A percentile compares a stretch with the other conserved stretches of the same genome.
Evolutionary conservation across 2,888 invertebrate genomes (phyloP).

Genomic region (Gastracanthus pulcherrimus): DNA sequence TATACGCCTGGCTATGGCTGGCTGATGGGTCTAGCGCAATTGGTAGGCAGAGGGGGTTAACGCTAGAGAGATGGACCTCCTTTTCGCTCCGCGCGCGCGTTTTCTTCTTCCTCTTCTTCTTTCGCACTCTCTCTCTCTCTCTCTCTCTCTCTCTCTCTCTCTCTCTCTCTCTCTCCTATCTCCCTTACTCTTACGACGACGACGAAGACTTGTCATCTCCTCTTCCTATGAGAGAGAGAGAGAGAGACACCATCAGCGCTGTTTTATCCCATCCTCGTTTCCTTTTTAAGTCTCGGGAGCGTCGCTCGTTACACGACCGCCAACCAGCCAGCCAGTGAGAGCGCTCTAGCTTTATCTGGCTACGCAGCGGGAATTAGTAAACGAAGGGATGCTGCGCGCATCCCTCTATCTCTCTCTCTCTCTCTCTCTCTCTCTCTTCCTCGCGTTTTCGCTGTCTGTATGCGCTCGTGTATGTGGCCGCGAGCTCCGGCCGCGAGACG

Average conservation of each 20-base stretch:
- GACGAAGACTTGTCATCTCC: constrained; percentile 34
- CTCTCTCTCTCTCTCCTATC: too few species aligned
- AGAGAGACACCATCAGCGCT: neutral
- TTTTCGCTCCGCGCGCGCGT: constrained; percentile 11
- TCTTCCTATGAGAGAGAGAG: constrained; percentile 17
- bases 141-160: neutral
- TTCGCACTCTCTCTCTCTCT: neutral
- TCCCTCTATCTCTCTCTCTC: neutral
- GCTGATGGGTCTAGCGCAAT: constrained; percentile 66
- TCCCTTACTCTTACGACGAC: too few species aligned
- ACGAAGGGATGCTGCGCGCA: constrained; percentile 55
- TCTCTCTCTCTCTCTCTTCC: neutral
- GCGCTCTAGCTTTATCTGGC: constrained; percentile 67
- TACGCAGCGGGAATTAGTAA: constrained; percentile 74
- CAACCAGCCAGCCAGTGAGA: too few species aligned
- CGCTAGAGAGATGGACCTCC: constrained; percentile 44
- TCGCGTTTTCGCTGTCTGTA: neutral
- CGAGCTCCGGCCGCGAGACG: constrained; percentile 23
- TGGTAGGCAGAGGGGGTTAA: constrained; percentile 55
- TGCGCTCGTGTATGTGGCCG: neutral
- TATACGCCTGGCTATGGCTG: too few species aligned
- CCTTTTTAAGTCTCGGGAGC: constrained; percentile 54
- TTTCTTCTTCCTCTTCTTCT: neutral
- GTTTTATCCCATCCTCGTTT: constrained; percentile 56
- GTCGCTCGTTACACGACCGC: constrained; percentile 56